Percentiles rank a stretch among this genome's conserved stretches.
These are phyloP conservation scores for Aleiodes testaceus DNA, from an alignment of 2,888 invertebrate species.

Conservation along the genomic window DNA sequence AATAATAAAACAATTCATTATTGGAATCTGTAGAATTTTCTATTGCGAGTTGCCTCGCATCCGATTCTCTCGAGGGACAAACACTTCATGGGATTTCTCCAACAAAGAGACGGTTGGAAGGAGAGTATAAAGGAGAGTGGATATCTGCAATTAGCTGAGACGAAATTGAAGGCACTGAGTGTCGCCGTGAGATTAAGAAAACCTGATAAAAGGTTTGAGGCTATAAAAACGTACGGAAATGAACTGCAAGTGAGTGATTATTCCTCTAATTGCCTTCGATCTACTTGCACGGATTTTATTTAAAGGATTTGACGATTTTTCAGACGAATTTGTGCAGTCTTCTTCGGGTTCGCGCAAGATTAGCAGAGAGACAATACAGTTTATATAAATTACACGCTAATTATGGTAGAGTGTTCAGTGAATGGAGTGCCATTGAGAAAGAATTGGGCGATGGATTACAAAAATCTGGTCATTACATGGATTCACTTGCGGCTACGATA, in stretches of 20 bases:
- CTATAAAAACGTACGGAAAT: conserved; percentile 83
- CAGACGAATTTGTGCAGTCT: conserved; percentile 72
- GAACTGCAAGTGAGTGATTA: conserved; percentile 77
- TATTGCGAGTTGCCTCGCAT: conserved; percentile 84
- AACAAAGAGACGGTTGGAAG: conserved; percentile 86
- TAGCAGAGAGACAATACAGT: conserved; percentile 84
- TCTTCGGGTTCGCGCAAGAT: conserved; percentile 75
- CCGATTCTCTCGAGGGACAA: conserved; percentile 82
- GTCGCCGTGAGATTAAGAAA: conserved; percentile 83
- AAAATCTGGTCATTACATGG: conserved; percentile 78
- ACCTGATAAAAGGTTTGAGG: conserved; percentile 83
- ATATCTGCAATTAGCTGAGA: conserved; percentile 84
- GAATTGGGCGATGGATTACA: conserved; percentile 88
- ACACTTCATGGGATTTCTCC: conserved; percentile 85
- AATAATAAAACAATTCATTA: no score
- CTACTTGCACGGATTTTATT: no score
- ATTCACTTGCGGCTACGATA: conserved; percentile 83
- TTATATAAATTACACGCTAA: conserved; percentile 87
- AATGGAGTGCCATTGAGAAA: conserved; percentile 89
- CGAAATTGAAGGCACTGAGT: conserved; percentile 83
- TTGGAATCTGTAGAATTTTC: conserved; percentile 76
- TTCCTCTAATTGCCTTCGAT: no score
- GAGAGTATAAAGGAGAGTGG: conserved; percentile 85
- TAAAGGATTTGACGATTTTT: conserved; percentile 42
- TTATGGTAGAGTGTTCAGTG: conserved; percentile 87